Evolutionary conservation across 2,797 vertebrate genomes (phyloP), one percentile per base, ranked within the genome.

Genomic region (Gymnothorax javanicus): DNA sequence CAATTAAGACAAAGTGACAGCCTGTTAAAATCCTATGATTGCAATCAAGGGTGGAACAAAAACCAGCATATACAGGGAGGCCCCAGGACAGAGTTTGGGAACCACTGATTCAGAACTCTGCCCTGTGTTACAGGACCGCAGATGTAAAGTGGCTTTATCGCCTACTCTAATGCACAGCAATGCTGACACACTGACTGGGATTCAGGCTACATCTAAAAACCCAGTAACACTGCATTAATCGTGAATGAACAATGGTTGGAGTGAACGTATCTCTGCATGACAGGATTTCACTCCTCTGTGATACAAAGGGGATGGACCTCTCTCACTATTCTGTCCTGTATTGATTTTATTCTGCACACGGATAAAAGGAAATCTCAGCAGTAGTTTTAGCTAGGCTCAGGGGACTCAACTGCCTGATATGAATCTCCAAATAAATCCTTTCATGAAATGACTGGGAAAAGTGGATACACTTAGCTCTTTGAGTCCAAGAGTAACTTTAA

Each of bases 331-430:
- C 57, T 67, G 57, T 58, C n/a, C 52, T 33, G 11, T 85, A 75
- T 75, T 85, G 84, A 85, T 85, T 85, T 75, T 85, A 79, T 27
- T 7, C 54, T 56, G 43, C 54, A 57, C 52, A 71, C 69, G 59
- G 23, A 85, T 75, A 54, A 85, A 85, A 85, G 84, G 58, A 15
- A 85, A 56, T 85, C 75, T 85, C 58, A 85, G 84, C 11, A 58
- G 69, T 73, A 85, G 84, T 85, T 85, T 85, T 73, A 73, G 67
- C 54, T 33, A 54, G 23, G n/a, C 84, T 56, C 84, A 43, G 23
- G 52, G 15, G 84, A 7, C 33, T 75, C 7, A 25, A 71, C 3
- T 82, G 58, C 56, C 50, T 73, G n/a, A 73, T 75, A 85, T 58
- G 56, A 73, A 85, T 85, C 52, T 85, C 84, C 27, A 58, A 75